Percentiles rank a stretch among this genome's conserved stretches.
These are phyloP conservation scores for Hormaphis cornu DNA, from an alignment of 1,140 invertebrate species.

Conservation along the genomic window DNA sequence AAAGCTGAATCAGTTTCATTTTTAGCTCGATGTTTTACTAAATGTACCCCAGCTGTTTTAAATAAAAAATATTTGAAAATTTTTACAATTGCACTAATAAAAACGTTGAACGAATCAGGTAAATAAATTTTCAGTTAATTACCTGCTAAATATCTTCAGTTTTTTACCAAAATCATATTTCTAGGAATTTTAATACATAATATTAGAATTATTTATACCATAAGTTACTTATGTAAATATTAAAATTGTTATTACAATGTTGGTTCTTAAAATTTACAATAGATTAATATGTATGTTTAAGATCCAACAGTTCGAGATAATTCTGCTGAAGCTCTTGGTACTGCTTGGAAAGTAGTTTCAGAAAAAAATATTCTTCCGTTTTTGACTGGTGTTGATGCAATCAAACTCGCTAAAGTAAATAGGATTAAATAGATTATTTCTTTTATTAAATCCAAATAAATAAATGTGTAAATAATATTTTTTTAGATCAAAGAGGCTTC, in stretches of 20 bases:
- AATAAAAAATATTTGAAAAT: constrained; percentile 90
- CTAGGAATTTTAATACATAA: no score
- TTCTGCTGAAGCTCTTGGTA: constrained; percentile 84
- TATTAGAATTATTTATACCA: no score
- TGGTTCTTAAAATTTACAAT: no score
- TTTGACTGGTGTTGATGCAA: constrained; percentile 73
- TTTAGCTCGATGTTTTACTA: constrained; percentile 69
- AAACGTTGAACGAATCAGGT: constrained; percentile 77
- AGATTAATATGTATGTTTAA: no score
- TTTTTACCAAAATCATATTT: no score
- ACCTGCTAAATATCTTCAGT: no score
- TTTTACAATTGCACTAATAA: constrained; percentile 68
- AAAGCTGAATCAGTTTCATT: constrained; percentile 89
- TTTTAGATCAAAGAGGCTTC: constrained; percentile 78
- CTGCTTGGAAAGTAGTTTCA: constrained; percentile 83
- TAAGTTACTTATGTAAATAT: no score
- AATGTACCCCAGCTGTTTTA: constrained; percentile 65
- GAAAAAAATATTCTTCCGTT: constrained; percentile 83
- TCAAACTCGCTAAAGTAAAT: constrained; percentile 81
- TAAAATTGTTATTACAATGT: no score
- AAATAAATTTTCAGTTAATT: no score
- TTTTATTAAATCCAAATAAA: neutral
- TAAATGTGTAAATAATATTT: constrained; percentile 14
- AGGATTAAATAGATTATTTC: neutral
- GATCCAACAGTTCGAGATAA: constrained; percentile 77